Conservation (phyloP, 2,113 vertebrate genomes). For the Hippocampus abdominalis region DNA sequence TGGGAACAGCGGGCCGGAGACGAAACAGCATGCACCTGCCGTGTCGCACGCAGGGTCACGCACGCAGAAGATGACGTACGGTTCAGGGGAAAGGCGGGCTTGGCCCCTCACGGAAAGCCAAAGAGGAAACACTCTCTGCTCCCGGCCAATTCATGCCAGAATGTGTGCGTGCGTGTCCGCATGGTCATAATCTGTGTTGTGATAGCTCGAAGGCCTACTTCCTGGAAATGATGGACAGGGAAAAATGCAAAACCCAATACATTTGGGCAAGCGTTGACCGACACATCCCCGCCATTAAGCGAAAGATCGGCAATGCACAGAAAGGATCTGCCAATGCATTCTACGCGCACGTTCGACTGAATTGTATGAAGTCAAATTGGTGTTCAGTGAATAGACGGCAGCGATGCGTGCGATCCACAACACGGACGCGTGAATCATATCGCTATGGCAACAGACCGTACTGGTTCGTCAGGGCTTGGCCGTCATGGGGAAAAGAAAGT, state of each 20-base stretch:
- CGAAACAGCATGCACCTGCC: constrained; percentile 2
- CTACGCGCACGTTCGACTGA: not conserved
- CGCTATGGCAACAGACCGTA: constrained; percentile 59
- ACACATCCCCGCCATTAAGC: not conserved
- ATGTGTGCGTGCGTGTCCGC: constrained; percentile 15
- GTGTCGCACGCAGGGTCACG: constrained; percentile 6
- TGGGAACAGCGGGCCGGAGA: not conserved
- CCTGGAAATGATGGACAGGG: constrained; percentile 55
- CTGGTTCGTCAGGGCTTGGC: constrained; percentile 33
- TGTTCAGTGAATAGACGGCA: constrained; percentile 19
- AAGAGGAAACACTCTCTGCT: constrained; percentile 64
- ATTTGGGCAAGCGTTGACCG: not conserved
- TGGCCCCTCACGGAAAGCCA: constrained; percentile 36
- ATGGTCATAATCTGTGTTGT: constrained; percentile 53
- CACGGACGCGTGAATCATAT: constrained; percentile 28
- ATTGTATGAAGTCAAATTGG: constrained; percentile 15
- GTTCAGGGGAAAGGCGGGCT: constrained; percentile 56
- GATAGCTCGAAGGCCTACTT: constrained; percentile 48
- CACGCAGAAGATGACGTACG: constrained; percentile 16
- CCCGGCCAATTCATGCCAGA: constrained; percentile 53
- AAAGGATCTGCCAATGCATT: not conserved
- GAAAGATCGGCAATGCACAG: not conserved
- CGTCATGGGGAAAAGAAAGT: constrained; percentile 25
- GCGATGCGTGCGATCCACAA: constrained; percentile 10
- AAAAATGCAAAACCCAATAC: constrained; percentile 39